A percentile compares a stretch with the other conserved stretches of the same genome.
These are phyloP conservation scores for Cathartes aura DNA, from an alignment of 2,113 vertebrate genomes.

Conservation along the genomic window DNA sequence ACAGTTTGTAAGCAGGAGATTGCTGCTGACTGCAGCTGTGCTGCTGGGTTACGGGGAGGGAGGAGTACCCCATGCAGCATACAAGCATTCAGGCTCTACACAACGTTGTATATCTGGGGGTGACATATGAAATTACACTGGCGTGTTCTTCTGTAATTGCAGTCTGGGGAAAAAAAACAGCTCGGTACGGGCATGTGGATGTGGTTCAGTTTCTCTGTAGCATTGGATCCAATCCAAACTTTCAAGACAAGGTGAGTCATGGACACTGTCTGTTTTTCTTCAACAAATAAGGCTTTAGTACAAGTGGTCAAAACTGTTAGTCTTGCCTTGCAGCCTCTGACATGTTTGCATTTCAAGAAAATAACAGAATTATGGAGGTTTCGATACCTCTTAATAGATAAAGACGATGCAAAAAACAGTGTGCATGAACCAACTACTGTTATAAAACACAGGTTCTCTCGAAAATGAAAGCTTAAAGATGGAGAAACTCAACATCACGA, in stretches of 20 bases:
- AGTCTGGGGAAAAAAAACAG: constrained; percentile 97
- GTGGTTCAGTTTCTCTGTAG: constrained; percentile 94
- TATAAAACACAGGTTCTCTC: not conserved
- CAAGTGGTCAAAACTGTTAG: not conserved
- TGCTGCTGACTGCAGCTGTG: not conserved
- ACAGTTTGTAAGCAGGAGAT: not conserved
- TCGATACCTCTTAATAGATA: not conserved
- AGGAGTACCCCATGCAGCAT: not conserved
- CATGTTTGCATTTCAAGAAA: not conserved
- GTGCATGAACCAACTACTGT: not conserved
- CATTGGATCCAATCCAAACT: constrained; percentile 88
- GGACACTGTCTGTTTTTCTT: not conserved
- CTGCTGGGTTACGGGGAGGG: accelerated
- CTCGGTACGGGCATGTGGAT: constrained; percentile 94
- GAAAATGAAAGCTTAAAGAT: not conserved
- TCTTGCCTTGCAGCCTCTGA: not conserved
- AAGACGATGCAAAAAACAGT: not conserved
- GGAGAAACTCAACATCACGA: not conserved
- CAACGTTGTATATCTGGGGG: accelerated
- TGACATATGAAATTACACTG: not conserved
- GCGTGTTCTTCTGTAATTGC: constrained; percentile 36
- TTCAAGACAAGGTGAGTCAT: constrained; percentile 88
- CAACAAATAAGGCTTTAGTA: not conserved
- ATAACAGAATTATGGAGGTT: not conserved
- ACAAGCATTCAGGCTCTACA: not conserved